phyloP scores from a whole-genome alignment of 53 echinoderm and acorn worm species.

The Mesocentrotus franciscanus region DNA sequence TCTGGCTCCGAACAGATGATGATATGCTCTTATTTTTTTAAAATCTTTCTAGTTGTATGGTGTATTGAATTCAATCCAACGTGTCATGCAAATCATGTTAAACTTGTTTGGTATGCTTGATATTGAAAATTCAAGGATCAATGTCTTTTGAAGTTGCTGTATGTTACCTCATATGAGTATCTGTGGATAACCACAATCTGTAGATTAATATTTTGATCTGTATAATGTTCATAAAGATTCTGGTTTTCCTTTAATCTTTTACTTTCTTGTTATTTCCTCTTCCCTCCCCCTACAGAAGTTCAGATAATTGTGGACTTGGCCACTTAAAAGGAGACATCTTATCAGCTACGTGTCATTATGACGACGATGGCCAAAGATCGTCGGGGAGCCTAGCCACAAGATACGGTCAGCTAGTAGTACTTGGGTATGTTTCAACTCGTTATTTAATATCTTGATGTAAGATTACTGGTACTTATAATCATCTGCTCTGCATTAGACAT shows the following conservation, averaged over 20 bases:
- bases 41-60: no score
- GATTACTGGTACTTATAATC: background rate
- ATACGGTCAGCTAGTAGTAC: slow-evolving; percentile 80
- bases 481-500: background rate
- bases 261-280: background rate
- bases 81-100: no score
- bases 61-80: no score
- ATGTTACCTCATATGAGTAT: no score
- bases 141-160: no score
- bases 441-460: background rate
- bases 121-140: no score
- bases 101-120: no score
- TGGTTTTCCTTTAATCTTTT: background rate
- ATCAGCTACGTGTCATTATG: slow-evolving; percentile 63
- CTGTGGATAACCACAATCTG: background rate
- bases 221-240: background rate
- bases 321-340: slow-evolving; percentile 48
- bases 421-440: slow-evolving; percentile 73
- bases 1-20: no score
- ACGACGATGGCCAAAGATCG: slow-evolving; percentile 73
- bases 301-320: slow-evolving; percentile 62
- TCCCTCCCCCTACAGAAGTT: background rate
- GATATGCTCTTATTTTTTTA: no score
- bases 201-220: no score
- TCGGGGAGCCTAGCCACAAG: slow-evolving; percentile 74